Base-by-base conservation (phyloP, 2,113 vertebrate genomes). In the Phylloscopus whistleri region DNA sequence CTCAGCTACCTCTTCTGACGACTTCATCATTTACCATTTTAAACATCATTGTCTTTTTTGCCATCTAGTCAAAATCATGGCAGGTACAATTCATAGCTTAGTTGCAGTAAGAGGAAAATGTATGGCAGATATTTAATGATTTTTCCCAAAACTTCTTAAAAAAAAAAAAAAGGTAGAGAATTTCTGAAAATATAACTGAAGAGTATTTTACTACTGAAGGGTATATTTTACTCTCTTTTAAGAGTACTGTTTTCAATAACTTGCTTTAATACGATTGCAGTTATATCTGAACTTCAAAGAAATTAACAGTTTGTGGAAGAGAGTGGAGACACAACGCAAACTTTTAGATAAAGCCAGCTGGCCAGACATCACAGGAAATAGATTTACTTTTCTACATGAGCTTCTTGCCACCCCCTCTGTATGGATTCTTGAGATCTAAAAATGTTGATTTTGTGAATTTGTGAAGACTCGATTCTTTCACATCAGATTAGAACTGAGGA, bases 271-370 rank as follows among this genome's bases (percentile, higher is more conserved):
- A 78, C 30, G 52, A 84, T n/a, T 90, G 35, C 19, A 93, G 60
- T 81, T 77, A n/a, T 9, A 89, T 19, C 39, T 78, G 79, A 83
- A 90, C 22, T 70, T 89, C 44, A 74, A 55, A 48, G 22, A 92
- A 93, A 93, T 52, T 43, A 92, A 74, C 27, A 67, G 22, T 74
- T 81, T 81, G 52, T 68, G 64, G 41, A 92, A 87, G 60, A 70
- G 22, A 63, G 68, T 8, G 10, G 52, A 78, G 44, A 90, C 3
- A 6, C 35, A 62, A 84, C 0, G 0, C 24, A 81, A n/a, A 27
- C 24, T 87, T 88, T 12, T 81, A 64, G 73, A 55, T 52, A 24
- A 35, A 37, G 27, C 37, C 75, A 90, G 30, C 26, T 84, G 72
- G 70, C 16, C 52, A 90, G 35, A 67, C 3, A 84, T 20, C 46